Evolutionary conservation across 2,113 vertebrate species (phyloP), one percentile per base, ranked within the genome.

Genomic region (Scatophagus argus): DNA sequence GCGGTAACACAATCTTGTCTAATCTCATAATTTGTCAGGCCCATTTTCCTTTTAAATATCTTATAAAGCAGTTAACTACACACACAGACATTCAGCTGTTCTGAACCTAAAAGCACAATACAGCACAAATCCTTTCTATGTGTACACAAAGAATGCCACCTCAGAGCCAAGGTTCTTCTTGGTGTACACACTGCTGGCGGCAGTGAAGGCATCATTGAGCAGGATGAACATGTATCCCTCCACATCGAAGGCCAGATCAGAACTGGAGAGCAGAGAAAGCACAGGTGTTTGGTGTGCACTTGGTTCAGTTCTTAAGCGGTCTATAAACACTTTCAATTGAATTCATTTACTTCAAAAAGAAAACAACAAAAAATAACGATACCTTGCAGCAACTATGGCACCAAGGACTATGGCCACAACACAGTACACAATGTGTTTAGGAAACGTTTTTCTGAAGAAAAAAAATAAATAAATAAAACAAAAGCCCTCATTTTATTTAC

Each of bases 321-420:
- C 13, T 21, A 7, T 4, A 7, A 39, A 74, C 9, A 39, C 34
- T 6, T 60, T 1, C 1, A 46, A 27, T 27, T n/a, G 5, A 54
- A 71, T 55, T 6, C 3, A 4, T 79, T 55, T n/a, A 19, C 14
- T 16, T 31, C 8, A 16, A 46, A n/a, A n/a, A n/a, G n/a, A n/a
- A n/a, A n/a, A n/a, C n/a, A n/a, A n/a, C n/a, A n/a, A n/a, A 38
- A 36, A 17, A 21, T 60, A 39, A 31, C 3, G 21, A 32, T 94
- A 99, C 97, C 97, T 96, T 76, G 97, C 96, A 59, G 97, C 97
- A 83, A 98, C 85, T 78, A 98, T 77, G 67, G 97, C 97, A 3
- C 97, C 97, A 2, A 96, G 55, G 51, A 99, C 84, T 58, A 99
- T 98, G 54, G 94, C 73, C 67, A 91, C 83, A 51, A 99, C 94